Percentiles rank a stretch among this genome's conserved stretches.
phyloP scores from a whole-genome alignment of 2,113 vertebrate species.

The Acanthisitta chloris region DNA sequence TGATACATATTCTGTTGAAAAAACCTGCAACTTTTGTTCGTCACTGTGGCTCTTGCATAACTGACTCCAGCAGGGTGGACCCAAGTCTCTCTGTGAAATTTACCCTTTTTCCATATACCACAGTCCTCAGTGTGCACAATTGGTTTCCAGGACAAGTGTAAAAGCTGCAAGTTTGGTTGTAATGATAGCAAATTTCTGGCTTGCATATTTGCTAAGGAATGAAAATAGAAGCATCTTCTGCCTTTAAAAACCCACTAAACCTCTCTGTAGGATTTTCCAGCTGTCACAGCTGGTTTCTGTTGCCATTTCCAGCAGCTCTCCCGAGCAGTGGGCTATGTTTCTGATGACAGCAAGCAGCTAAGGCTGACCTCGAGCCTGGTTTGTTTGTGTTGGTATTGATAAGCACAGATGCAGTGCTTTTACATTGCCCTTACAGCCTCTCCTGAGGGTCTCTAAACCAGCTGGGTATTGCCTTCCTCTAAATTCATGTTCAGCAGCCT shows the following conservation, averaged over 20 bases:
- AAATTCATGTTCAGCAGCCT: neutral
- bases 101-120: neutral
- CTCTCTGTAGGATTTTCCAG: neutral
- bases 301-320: neutral
- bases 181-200: neutral
- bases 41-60: rapidly evolving
- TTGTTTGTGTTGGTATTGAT: neutral
- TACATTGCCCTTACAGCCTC: neutral
- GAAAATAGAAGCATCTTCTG: neutral
- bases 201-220: neutral
- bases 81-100: neutral
- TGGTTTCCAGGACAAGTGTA: neutral
- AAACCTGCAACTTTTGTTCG: neutral
- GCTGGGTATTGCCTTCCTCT: neutral
- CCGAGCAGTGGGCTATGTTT: neutral
- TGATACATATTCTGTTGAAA: neutral
- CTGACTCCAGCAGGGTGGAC: neutral
- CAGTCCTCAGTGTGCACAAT: rapidly evolving
- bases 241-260: neutral
- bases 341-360: neutral
- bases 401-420: neutral
- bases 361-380: neutral
- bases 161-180: neutral
- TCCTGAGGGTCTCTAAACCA: neutral
- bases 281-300: neutral